Conservation (phyloP, 1,140 invertebrate species). For the Danaus plexippus region DNA sequence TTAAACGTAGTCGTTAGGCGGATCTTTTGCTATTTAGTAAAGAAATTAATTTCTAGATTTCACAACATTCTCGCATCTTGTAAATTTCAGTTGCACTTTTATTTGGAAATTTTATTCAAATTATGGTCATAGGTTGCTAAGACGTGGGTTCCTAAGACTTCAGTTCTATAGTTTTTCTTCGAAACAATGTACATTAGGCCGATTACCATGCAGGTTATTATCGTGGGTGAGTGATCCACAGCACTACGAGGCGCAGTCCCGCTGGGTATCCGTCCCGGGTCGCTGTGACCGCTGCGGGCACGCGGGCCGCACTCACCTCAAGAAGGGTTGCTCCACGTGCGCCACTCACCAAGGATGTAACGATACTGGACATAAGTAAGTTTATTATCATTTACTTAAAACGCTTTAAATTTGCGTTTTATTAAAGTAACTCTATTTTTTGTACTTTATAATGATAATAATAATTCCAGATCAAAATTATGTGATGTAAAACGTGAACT, state of each 20-base stretch:
- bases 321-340: constrained; percentile 77
- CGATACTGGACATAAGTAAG: constrained; percentile 74
- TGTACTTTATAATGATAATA: neutral
- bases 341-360: constrained; percentile 74
- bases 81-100: too few relatives aligned
- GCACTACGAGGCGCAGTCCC: constrained; percentile 70
- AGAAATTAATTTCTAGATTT: too few relatives aligned
- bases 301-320: constrained; percentile 74
- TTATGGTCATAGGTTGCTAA: too few relatives aligned
- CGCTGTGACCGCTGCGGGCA: constrained; percentile 81
- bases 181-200: too few relatives aligned
- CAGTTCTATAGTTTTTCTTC: too few relatives aligned
- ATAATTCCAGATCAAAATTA: constrained; percentile 71
- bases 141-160: too few relatives aligned
- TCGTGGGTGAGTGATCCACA: constrained; percentile 74
- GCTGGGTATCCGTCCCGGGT: constrained; percentile 71
- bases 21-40: too few relatives aligned
- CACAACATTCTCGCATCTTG: too few relatives aligned
- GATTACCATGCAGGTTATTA: constrained; percentile 34
- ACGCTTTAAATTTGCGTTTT: too few relatives aligned
- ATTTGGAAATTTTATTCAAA: too few relatives aligned
- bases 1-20: too few relatives aligned
- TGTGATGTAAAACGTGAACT: constrained; percentile 78
- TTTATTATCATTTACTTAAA: neutral
- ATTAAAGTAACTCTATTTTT: neutral